Evolutionary conservation across 1,140 invertebrate species (phyloP).

Genomic region (Triops cancriformis): DNA sequence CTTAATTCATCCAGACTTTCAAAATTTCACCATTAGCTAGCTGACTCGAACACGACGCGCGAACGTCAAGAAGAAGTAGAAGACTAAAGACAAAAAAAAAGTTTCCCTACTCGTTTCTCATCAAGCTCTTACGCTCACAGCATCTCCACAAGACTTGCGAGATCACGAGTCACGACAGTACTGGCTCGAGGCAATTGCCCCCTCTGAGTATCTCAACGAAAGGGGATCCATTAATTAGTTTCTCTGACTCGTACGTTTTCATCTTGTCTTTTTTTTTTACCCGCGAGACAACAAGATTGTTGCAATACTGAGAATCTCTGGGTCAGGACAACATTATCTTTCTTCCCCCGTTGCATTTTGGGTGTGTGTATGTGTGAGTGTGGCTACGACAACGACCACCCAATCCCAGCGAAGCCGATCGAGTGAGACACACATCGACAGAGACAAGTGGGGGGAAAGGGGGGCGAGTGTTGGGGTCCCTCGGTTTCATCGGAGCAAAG

Average conservation of each 20-base stretch:
- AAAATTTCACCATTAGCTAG: neutral
- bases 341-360: no score
- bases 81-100: neutral
- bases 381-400: no score
- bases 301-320: neutral
- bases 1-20: neutral
- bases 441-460: no score
- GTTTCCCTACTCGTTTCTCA: neutral
- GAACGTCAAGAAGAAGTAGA: neutral
- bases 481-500: neutral
- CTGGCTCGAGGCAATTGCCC: neutral
- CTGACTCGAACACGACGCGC: neutral
- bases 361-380: no score
- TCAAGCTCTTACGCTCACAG: neutral
- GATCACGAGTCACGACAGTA: slow-evolving; percentile 10
- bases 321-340: no score
- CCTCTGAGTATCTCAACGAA: neutral
- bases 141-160: neutral
- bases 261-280: neutral
- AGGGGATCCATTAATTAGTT: slow-evolving; percentile 8
- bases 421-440: no score
- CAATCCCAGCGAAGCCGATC: no score
- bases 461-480: no score
- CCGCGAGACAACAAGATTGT: neutral
- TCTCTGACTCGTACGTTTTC: neutral